These are phyloP conservation scores for Trichosurus vulpecula DNA, from an alignment of 2,797 vertebrate species.

Conservation along the genomic window DNA sequence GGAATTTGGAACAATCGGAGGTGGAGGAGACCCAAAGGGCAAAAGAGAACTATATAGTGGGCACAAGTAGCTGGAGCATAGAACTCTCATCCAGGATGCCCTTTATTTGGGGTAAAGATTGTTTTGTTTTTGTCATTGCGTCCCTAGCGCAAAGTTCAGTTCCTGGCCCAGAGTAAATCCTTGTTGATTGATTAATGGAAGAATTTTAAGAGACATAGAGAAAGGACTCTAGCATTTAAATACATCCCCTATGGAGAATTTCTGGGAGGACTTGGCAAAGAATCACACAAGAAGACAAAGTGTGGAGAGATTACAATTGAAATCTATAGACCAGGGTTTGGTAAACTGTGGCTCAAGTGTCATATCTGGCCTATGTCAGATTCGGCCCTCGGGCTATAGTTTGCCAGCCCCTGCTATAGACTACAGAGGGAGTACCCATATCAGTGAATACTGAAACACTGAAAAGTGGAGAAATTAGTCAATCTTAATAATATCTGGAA, in stretches of 20 bases:
- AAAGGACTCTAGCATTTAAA: background rate
- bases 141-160: background rate
- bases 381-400: background rate
- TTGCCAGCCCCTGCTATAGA: background rate
- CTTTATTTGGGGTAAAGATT: background rate
- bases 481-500: conserved; percentile 25
- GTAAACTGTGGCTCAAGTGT: background rate
- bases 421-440: background rate
- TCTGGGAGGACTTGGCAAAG: background rate
- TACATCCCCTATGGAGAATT: background rate
- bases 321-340: background rate
- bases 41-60: background rate
- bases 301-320: background rate
- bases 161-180: background rate
- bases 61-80: background rate
- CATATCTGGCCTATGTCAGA: background rate
- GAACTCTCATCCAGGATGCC: background rate
- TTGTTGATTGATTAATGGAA: background rate
- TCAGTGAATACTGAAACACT: background rate
- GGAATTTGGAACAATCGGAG: background rate
- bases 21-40: background rate
- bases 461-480: conserved; percentile 29
- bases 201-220: background rate
- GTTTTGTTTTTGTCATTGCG: background rate
- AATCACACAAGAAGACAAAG: background rate